phyloP scores from a whole-genome alignment of 2,113 vertebrate genomes.

The Heliornis fulica region DNA sequence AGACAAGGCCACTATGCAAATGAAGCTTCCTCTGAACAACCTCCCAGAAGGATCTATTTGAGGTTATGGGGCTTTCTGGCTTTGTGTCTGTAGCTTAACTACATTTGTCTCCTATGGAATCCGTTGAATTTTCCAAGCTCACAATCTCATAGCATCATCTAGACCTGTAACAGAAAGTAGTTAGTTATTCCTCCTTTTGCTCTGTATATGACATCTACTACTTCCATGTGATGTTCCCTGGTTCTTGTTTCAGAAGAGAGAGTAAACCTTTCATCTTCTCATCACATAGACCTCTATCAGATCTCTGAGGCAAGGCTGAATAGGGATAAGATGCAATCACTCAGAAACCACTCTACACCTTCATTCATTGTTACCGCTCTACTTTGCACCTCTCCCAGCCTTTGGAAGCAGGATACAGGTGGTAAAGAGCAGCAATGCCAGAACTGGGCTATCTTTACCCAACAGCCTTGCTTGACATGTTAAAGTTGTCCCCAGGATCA shows the following conservation, averaged over 20 bases:
- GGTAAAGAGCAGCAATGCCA: not conserved
- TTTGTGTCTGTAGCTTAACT: not conserved
- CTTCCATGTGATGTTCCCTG: not conserved
- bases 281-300: not conserved
- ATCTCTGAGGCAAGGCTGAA: not conserved
- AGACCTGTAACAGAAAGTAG: not conserved
- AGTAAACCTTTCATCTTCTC: not conserved
- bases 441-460: not conserved
- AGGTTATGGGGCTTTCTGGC: not conserved
- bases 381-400: not conserved
- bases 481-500: not conserved
- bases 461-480: not conserved
- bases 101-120: not conserved
- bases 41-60: not conserved
- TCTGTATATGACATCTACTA: not conserved
- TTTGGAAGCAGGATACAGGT: rapidly evolving
- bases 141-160: not conserved
- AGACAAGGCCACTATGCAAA: not conserved
- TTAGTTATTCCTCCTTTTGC: not conserved
- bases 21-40: not conserved
- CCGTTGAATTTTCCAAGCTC: not conserved
- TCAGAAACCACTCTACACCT: not conserved
- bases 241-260: not conserved
- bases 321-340: not conserved
- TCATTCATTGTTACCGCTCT: not conserved